Percentiles rank a stretch among this genome's conserved stretches.
Evolutionary conservation across 1,140 invertebrate species (phyloP).

Genomic region (Plectrocnemia conspersa): DNA sequence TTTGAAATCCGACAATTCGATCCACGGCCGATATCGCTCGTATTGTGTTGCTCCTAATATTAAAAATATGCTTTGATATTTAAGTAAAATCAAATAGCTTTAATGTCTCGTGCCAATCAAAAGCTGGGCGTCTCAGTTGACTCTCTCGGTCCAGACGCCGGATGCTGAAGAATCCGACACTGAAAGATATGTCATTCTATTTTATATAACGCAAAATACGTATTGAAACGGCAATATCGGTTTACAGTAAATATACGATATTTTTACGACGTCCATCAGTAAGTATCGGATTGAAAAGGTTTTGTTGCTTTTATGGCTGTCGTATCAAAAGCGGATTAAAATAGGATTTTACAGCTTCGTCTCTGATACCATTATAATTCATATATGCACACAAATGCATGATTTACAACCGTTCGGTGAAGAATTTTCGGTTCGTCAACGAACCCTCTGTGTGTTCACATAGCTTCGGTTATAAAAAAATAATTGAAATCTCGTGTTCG

Average conservation of each 20-base stretch:
- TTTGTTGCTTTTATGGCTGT: too few species aligned
- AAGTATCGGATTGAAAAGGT: too few species aligned
- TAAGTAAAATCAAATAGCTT: conserved; percentile 19
- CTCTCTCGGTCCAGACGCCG: conserved; percentile 13
- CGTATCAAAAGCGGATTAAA: too few species aligned
- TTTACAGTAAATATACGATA: too few species aligned
- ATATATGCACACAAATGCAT: too few species aligned
- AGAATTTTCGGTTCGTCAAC: background rate
- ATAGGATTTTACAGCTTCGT: background rate
- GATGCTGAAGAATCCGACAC: conserved; percentile 23
- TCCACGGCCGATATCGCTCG: conserved; percentile 1
- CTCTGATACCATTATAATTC: conserved; percentile 11
- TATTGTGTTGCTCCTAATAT: too few species aligned
- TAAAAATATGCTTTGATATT: conserved; percentile 23
- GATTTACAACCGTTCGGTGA: conserved; percentile 6
- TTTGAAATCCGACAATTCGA: conserved; percentile 9
- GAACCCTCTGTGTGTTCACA: conserved; percentile 1
- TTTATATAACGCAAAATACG: background rate
- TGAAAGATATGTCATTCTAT: conserved; percentile 6
- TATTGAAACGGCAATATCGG: conserved; percentile 5
- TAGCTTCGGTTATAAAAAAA: conserved; percentile 17
- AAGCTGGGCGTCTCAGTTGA: conserved; percentile 6
- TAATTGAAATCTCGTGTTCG: conserved; percentile 27
- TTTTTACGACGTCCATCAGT: too few species aligned
- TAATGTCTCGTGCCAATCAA: conserved; percentile 13